phyloP scores from a whole-genome alignment of 2,888 invertebrate species.

The Eristalis intricaria region DNA sequence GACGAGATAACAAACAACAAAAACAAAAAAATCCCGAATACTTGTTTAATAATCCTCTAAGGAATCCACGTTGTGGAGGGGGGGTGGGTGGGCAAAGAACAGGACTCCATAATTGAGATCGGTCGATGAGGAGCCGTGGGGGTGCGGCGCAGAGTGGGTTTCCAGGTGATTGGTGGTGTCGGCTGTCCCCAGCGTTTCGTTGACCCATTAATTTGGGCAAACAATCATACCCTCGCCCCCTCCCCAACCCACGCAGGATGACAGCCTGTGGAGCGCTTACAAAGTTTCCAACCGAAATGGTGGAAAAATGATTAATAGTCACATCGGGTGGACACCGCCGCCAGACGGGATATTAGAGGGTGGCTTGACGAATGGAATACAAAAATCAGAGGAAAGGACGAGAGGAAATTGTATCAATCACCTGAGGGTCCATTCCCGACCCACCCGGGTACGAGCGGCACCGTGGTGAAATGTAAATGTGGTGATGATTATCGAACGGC shows the following conservation, averaged over 20 bases:
- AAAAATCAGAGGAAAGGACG: not conserved
- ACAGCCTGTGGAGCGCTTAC: conserved; percentile 25
- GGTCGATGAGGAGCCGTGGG: not conserved
- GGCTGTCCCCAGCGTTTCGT: not conserved
- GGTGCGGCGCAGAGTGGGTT: not conserved
- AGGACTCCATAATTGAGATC: not conserved
- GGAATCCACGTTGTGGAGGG: not conserved
- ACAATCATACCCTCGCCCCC: conserved; percentile 5
- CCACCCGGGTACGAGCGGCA: not conserved
- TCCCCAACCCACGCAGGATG: not conserved
- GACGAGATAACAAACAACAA: not conserved
- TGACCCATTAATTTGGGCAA: conserved; percentile 57
- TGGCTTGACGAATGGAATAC: conserved; percentile 35
- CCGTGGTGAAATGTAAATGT: not conserved
- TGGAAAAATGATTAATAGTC: conserved; percentile 53
- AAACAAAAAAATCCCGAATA: not conserved
- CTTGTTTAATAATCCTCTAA: conserved; percentile 35
- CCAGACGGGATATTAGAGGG: conserved; percentile 11
- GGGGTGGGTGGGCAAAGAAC: not conserved
- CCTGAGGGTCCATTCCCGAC: not conserved
- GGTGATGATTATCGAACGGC: not conserved
- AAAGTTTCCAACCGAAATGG: not conserved
- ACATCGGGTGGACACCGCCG: conserved; percentile 5
- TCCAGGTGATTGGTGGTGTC: conserved; percentile 38
- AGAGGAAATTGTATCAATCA: not conserved